phyloP scores from a whole-genome alignment of 2,113 vertebrate species.

The Synodontis membranacea region DNA sequence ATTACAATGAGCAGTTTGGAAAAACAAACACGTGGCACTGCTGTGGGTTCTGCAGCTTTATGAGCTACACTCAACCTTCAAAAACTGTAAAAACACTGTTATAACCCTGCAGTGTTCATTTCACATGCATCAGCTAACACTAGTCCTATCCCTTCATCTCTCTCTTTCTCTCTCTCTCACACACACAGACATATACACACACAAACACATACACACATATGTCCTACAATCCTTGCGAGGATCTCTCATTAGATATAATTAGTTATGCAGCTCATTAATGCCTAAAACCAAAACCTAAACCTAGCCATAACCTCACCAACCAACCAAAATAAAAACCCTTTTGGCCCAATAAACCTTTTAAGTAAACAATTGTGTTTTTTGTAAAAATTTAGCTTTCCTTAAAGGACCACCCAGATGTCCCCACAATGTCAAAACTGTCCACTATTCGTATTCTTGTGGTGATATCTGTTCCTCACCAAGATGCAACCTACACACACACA shows the following conservation, averaged over 20 bases:
- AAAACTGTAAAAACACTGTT: conserved; percentile 1
- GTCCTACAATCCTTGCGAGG: background rate
- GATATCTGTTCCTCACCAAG: background rate
- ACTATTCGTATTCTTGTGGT: background rate
- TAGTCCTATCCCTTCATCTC: background rate
- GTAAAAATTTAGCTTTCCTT: too few relatives aligned
- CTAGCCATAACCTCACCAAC: background rate
- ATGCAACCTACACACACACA: background rate
- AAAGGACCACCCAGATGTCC: background rate
- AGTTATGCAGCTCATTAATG: background rate
- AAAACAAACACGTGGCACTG: conserved; percentile 22
- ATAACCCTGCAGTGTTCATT: background rate
- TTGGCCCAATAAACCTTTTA: too few relatives aligned
- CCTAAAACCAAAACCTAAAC: background rate
- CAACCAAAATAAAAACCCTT: background rate
- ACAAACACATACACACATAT: background rate
- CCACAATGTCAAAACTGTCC: background rate
- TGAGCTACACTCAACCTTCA: background rate
- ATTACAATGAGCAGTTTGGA: conserved; percentile 28
- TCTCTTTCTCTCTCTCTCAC: background rate
- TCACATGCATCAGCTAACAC: conserved; percentile 31
- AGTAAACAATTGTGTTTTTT: too few relatives aligned
- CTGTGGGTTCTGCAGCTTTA: conserved; percentile 22
- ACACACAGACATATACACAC: background rate
- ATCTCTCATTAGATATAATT: background rate